A percentile compares a stretch with the other conserved stretches of the same genome.
phyloP scores from a whole-genome alignment of 1,140 invertebrate genomes.

The Drosophila jambulina region DNA sequence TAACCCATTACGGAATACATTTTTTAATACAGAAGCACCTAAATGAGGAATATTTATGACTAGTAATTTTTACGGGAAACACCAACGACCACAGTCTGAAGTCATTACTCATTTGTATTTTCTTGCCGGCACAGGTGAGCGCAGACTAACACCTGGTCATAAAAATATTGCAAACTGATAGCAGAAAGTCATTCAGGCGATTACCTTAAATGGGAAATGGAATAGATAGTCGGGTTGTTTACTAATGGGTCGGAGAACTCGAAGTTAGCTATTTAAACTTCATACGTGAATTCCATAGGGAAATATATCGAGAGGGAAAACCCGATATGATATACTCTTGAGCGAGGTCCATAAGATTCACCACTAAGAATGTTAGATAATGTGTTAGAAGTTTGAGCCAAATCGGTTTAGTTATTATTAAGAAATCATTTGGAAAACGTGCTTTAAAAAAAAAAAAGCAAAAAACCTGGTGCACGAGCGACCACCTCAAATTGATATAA shows the following conservation, averaged over 20 bases:
- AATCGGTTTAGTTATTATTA: not conserved
- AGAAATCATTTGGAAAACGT: not conserved
- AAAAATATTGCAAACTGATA: not conserved
- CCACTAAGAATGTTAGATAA: not conserved
- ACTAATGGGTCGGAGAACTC: not conserved
- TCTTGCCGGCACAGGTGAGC: slow-evolving; percentile 6
- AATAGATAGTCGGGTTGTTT: not conserved
- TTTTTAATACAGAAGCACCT: not conserved
- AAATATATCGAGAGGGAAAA: not conserved
- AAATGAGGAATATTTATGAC: no score
- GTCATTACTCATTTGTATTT: slow-evolving; percentile 2
- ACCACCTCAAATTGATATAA: not conserved
- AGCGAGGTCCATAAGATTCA: not conserved
- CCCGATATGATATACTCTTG: not conserved
- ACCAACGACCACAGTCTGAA: not conserved
- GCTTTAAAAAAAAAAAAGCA: not conserved
- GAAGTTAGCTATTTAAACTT: not conserved
- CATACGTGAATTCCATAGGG: not conserved
- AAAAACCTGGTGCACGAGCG: not conserved
- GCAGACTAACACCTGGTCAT: slow-evolving; percentile 6
- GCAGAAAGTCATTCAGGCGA: not conserved
- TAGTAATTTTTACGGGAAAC: not conserved
- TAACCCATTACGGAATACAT: not conserved
- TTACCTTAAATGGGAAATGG: not conserved
- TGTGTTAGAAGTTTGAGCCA: not conserved